Base-by-base conservation (phyloP, 2,888 invertebrate genomes). In the Drosophila robusta region DNA sequence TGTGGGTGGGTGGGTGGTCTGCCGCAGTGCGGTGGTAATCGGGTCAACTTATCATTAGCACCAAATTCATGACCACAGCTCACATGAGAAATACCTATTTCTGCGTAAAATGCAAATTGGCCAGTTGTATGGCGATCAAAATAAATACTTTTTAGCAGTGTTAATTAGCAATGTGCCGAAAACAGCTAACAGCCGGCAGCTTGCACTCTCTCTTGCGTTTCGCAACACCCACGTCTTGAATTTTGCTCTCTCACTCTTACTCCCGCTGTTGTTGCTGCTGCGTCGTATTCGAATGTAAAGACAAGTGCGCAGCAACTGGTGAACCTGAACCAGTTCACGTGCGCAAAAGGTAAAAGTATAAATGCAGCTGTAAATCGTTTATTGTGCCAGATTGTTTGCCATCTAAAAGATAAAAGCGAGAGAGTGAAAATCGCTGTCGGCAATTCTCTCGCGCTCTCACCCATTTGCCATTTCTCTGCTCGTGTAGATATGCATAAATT, bases 281-380 rank as follows among this genome's bases (percentile, higher is more conserved):
- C 58, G 64, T 42, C 46, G 54, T 34, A 70, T 4, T 51, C n/a
- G 16, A 51, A 18, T 41, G 12, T 14, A 61, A 56, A 70, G 45
- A 0, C 22, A 70, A 71, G 29, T 71, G 71, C 71, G 71, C 70
- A 70, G 60, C 65, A 66, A 38, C n/a, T 38, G 34, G 9, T 51
- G 50, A 71, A 54, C 52, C 26, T 22, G 45, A 66, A 58, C 72
- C 44, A 54, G 39, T 44, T 58, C 67, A 57, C 45, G 29, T 34
- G 42, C 26, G 49, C 54, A 54, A 47, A 34, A 34, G 34, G 12
- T 12, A 34, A 57, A 56, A 26, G n/a, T 32, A 52, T 36, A 47
- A 61, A 54, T 38, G 12, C 34, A 54, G 45, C 41, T 64, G 64
- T 29, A 22, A 61, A 50, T 45, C 32, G 52, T 38, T 47, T 47